Base-by-base conservation (phyloP, 2,888 invertebrate genomes). In the Andrena camellia region DNA sequence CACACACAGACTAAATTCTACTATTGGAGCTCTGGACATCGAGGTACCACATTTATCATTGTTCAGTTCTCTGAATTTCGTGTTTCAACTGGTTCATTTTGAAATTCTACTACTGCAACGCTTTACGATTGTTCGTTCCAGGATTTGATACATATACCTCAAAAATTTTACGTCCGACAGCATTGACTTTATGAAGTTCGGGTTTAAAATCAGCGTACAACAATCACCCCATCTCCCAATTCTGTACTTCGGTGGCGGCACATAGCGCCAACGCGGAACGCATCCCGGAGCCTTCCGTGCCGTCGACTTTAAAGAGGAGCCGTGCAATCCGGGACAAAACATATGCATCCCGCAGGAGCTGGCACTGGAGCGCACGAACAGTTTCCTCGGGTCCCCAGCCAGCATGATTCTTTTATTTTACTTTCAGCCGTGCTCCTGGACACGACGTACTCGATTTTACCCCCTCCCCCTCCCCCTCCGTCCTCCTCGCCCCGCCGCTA, bases 321-420 rank as follows among this genome's bases (percentile, higher is more conserved):
- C 64, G 60, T 63, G 78, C 62, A 76, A 66, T 67, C 63, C 54
- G 57, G 79, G 88, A 88, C 88, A 87, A 88, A 85, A 88, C 77
- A 88, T 85, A 78, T 64, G 66, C 85, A 70, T 78, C 80, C 78
- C n/a, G 70, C 29, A 66, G 63, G 54, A 67, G 73, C 73, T 76
- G 83, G 77, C 83, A 73, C 82, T 75, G 78, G 63, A 80, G 57
- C 75, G 78, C 78, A 84, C 64, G 83, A 78, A 83, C 83, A 89
- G 87, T 87, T 87, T 84, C 69, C 79, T 67, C 81, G 73, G 85
- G 80, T 83, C 91, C 92, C 91, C 90, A 90, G 90, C 94, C 94
- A 93, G 93, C 94, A 94, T 93, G 91, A 91, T 93, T 92, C 92
- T 94, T 93, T 91, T 93, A 92, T 93, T 93, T 92, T 90, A 93